phyloP scores from a whole-genome alignment of 2,797 vertebrate species.

The Halcyon chelicuti region DNA sequence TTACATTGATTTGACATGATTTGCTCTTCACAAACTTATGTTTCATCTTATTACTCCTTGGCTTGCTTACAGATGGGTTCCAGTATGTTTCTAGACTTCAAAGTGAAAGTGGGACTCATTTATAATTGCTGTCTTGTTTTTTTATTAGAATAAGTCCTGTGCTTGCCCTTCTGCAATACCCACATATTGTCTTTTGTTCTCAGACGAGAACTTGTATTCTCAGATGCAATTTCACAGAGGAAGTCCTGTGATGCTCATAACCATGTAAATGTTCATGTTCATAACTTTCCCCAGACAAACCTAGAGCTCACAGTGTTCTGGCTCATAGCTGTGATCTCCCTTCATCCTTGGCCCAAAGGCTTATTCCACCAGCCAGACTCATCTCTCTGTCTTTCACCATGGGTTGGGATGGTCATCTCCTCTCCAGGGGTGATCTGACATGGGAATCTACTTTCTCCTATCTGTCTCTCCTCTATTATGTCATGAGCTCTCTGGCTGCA shows the following conservation, averaged over 20 bases:
- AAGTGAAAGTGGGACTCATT: neutral
- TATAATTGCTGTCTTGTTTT: neutral
- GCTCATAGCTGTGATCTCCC: neutral
- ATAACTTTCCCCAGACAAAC: neutral
- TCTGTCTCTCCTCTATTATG: neutral
- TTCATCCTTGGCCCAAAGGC: neutral
- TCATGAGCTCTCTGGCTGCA: neutral
- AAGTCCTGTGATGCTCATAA: neutral
- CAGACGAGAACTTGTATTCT: neutral
- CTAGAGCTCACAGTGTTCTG: neutral
- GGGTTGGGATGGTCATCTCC: neutral
- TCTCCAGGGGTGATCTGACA: neutral
- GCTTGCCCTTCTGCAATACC: neutral
- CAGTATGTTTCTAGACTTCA: constrained; percentile 1
- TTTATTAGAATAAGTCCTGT: neutral
- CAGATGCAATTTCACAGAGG: neutral
- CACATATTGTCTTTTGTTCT: neutral
- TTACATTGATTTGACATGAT: neutral
- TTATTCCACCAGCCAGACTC: neutral
- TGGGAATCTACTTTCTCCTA: neutral
- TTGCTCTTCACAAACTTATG: neutral
- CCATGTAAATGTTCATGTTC: neutral
- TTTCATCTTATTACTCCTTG: neutral
- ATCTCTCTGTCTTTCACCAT: neutral
- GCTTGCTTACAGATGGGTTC: neutral